A percentile compares a stretch with the other conserved stretches of the same genome.
phyloP scores from a whole-genome alignment of 2,113 vertebrate species.

The Capreolus pygargus region DNA sequence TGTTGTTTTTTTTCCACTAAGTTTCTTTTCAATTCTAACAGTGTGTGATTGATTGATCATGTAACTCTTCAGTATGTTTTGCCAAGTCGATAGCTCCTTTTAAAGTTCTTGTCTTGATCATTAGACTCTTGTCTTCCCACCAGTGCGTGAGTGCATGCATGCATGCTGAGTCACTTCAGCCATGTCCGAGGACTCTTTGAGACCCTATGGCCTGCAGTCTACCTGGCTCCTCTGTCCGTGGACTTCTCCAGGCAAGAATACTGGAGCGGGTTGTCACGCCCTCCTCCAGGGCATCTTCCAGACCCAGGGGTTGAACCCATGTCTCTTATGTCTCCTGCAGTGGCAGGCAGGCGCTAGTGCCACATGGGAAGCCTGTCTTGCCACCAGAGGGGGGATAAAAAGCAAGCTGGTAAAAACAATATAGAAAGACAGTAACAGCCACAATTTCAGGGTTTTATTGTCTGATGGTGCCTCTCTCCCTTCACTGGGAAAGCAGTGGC shows the following conservation, averaged over 20 bases:
- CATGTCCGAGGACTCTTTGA: not conserved
- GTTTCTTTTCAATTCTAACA: conserved; percentile 15
- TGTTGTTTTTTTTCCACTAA: not conserved
- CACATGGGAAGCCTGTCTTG: not conserved
- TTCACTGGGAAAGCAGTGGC: not conserved
- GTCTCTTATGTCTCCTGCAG: not conserved
- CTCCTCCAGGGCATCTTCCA: not conserved
- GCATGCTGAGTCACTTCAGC: not conserved
- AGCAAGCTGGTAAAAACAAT: not conserved
- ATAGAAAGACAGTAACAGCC: not conserved
- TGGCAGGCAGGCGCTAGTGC: not conserved
- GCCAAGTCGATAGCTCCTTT: not conserved
- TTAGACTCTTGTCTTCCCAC: not conserved
- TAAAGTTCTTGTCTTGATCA: not conserved
- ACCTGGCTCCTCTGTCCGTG: not conserved
- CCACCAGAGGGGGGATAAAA: not conserved
- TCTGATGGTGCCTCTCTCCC: fast-evolving
- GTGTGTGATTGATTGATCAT: not conserved
- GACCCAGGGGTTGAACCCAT: not conserved
- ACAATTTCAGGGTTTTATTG: not conserved
- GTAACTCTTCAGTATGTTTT: not conserved
- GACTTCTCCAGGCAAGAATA: not conserved
- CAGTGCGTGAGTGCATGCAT: not conserved
- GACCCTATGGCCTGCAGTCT: not conserved
- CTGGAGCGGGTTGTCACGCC: not conserved